Evolutionary conservation across 2,888 invertebrate genomes (phyloP).

Genomic region (Acholoe squamosa): DNA sequence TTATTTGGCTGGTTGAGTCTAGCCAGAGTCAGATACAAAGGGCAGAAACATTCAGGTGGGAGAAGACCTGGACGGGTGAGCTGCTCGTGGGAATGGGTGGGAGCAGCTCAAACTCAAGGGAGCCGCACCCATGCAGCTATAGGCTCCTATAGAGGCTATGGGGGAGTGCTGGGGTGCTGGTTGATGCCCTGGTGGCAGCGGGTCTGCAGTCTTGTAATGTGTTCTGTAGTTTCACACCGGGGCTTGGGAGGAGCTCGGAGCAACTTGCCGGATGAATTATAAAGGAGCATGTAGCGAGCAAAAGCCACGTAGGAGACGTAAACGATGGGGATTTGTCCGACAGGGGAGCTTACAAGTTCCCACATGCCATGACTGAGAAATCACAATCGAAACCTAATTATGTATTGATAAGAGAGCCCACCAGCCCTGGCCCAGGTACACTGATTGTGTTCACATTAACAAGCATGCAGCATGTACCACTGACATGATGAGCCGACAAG

Average conservation of each 20-base stretch:
- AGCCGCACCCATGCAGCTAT: background rate
- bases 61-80: background rate
- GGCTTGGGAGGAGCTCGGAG: background rate
- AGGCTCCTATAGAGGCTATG: background rate
- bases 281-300: slow-evolving; percentile 24
- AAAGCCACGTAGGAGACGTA: slow-evolving; percentile 57
- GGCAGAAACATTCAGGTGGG: background rate
- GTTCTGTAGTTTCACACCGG: slow-evolving; percentile 58
- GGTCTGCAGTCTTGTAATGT: slow-evolving; percentile 34
- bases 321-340: slow-evolving; percentile 58
- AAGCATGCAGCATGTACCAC: slow-evolving; percentile 37
- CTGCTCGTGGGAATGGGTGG: slow-evolving; percentile 8
- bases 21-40: background rate
- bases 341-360: slow-evolving; percentile 34
- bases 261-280: slow-evolving; percentile 28
- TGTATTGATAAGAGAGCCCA: slow-evolving; percentile 3
- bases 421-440: background rate
- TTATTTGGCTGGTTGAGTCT: background rate
- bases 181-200: background rate
- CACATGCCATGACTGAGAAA: slow-evolving; percentile 53
- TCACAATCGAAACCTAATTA: slow-evolving; percentile 58
- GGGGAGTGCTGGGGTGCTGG: background rate
- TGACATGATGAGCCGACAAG: slow-evolving; percentile 50
- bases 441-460: slow-evolving; percentile 55
- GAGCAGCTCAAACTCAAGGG: slow-evolving; percentile 23